Base-by-base conservation (phyloP, 2,797 vertebrate species). In the Clamator glandarius region DNA sequence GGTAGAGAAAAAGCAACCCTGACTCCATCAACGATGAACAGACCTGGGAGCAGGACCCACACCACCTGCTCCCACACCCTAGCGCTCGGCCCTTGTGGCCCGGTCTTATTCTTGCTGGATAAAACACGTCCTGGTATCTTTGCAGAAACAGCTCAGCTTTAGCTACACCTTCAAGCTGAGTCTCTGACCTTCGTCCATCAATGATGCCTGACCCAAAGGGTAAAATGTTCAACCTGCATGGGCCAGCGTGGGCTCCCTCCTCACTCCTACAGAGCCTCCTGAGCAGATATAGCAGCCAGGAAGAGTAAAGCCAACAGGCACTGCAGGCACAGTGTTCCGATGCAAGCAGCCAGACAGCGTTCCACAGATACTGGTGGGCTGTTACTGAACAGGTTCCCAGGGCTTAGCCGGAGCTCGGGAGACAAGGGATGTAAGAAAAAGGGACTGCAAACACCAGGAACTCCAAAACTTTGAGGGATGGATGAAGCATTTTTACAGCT, bases 281-380 rank as follows among this genome's bases (percentile, higher is more conserved):
- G 57, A 91, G 59, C 76, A 86, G 55, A 57, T 6, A 1, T 12
- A 48, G 68, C 20, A 96, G 86, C 88, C 41, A 89, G 51, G 82
- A 87, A 95, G 73, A 54, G 54, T 21, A 68, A 94, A 89, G 63
- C 68, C 5, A 8, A 85, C 42, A 93, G 79, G 64, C 36, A 23
- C 6, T 51, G 93, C 86, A 93, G 92, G 92, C 35, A 29, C 42
- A 92, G 72, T 35, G 44, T 75, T 92, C 84, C 94, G 93, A 89
- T 15, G 6, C 17, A 87, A 90, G 92, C 87, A 94, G 95, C 50
- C 89, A 88, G 76, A 85, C 87, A 93, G 92, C 84, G 9, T 72
- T 69, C 31, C 67, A 46, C 25, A 73, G 64, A 5, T 33, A 57
- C 25, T 2, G 2, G 79, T 0, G 54, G 87, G 89, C 57, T 80